Evolutionary conservation across 2,797 vertebrate species (phyloP).

Genomic region (Pelodytes ibericus): DNA sequence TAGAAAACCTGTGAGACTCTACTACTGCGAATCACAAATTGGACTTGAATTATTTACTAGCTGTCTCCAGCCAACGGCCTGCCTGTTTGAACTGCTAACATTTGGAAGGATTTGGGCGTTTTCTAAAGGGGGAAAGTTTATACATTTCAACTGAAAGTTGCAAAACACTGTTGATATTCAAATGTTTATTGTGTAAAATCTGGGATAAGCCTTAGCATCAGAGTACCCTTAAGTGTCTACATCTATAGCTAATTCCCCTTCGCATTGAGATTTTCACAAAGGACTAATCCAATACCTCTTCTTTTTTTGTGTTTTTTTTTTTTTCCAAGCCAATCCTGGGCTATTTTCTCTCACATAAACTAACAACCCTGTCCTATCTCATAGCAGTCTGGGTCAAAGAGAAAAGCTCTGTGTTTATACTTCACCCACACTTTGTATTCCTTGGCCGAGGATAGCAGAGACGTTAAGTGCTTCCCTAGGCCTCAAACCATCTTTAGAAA

Average conservation of each 20-base stretch:
- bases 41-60: constrained; percentile 63
- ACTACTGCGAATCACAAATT: constrained; percentile 50
- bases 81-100: constrained; percentile 81
- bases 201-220: constrained; percentile 99
- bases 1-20: constrained; percentile 21
- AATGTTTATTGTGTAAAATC: constrained; percentile 99
- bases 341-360: constrained; percentile 99
- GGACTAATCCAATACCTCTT: constrained; percentile 99
- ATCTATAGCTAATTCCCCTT: constrained; percentile 99
- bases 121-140: constrained; percentile 98
- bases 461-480: constrained; percentile 94
- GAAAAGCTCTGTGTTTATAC: constrained; percentile 95
- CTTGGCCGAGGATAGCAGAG: constrained; percentile 91
- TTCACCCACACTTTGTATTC: constrained; percentile 93
- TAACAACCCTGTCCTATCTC: constrained; percentile 98
- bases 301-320: constrained; percentile 91
- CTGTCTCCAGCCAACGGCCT: constrained; percentile 67
- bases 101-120: constrained; percentile 86
- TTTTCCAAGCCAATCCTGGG: constrained; percentile 90
- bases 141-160: constrained; percentile 99
- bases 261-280: constrained; percentile 97
- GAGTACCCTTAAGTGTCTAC: constrained; percentile 99
- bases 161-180: constrained; percentile 99
- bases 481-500: constrained; percentile 85
- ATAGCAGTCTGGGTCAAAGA: constrained; percentile 93